These are phyloP conservation scores for Elmis aenea DNA, from an alignment of 2,888 invertebrate genomes.

Conservation along the genomic window DNA sequence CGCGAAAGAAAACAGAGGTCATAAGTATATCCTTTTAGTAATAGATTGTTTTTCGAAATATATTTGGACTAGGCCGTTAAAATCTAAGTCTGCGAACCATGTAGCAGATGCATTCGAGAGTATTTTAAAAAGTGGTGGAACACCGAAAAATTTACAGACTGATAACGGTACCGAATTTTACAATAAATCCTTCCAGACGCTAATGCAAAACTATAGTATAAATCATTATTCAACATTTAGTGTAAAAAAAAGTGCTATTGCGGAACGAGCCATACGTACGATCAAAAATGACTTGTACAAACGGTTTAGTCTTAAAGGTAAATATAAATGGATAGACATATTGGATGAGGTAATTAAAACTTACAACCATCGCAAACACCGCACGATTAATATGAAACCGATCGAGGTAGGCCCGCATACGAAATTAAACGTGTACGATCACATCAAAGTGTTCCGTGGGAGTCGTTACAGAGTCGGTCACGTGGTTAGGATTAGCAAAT, in stretches of 20 bases:
- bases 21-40: constrained; percentile 36
- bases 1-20: constrained; percentile 33
- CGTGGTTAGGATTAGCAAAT: constrained; percentile 31
- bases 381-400: constrained; percentile 29
- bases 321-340: constrained; percentile 24
- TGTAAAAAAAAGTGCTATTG: constrained; percentile 22
- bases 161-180: constrained; percentile 35
- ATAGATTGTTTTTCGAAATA: constrained; percentile 43
- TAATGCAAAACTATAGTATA: too few species aligned
- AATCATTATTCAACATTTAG: too few species aligned
- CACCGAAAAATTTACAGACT: constrained; percentile 30
- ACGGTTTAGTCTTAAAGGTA: constrained; percentile 26
- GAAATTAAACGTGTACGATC: constrained; percentile 14
- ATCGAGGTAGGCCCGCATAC: constrained; percentile 19
- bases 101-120: constrained; percentile 25
- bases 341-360: constrained; percentile 2
- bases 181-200: constrained; percentile 24
- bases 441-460: constrained; percentile 24
- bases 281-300: too few species aligned
- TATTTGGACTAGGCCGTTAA: constrained; percentile 37
- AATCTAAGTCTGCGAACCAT: constrained; percentile 34
- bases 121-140: constrained; percentile 14
- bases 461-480: constrained; percentile 31
- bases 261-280: constrained; percentile 28
- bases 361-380: constrained; percentile 29